Base-by-base conservation (phyloP, 2,113 vertebrate genomes). In the Eptesicus fuscus region DNA sequence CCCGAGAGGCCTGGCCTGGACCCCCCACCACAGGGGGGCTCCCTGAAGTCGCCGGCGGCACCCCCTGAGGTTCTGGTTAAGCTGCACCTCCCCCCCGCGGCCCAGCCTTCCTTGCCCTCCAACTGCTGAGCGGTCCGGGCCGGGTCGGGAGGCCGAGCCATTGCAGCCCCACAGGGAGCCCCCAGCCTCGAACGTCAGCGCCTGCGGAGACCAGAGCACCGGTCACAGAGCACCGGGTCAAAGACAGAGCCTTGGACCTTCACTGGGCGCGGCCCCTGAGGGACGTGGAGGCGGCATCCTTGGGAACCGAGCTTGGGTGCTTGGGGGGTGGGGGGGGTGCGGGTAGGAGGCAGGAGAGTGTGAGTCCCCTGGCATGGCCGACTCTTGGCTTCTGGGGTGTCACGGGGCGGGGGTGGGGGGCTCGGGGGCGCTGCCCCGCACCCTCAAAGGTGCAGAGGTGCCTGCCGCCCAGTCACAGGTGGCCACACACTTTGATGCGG, bases 271-370 rank as follows among this genome's bases (percentile, higher is more conserved):
- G 32, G 40, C 80, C 47, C 35, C 44, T 0, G 4, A 20, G 44
- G n/a, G 35, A 67, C 35, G 70, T 28, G 59, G 70, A 67, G 20
- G 59, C 69, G 47, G 70, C 17, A n/a, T 25, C 42, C 40, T 51
- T 7, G 44, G 70, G 25, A 51, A 35, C 42, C 59, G 69, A 42
- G 59, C 16, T 77, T 69, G 13, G 90, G 86, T 30, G 40, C n/a
- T 37, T 49, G 11, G 56, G 30, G 42, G 56, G 32, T 28, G 25
- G 3, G 65, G 44, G 6, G 3, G 17, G 30, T 20, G 51, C 49
- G 9, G 37, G 2, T 7, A 23, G 1, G 16, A 10, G 9, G 42
- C 17, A 9, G 2, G 47, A 13, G 49, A 69, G 5, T 0, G 47
- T n/a, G 76, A 42, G 76, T 28, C n/a, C 20, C 47, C 16, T 42